Evolutionary conservation across 2,888 invertebrate species (phyloP), one percentile per base, ranked within the genome.

Genomic region (Eupithecia vulgata): DNA sequence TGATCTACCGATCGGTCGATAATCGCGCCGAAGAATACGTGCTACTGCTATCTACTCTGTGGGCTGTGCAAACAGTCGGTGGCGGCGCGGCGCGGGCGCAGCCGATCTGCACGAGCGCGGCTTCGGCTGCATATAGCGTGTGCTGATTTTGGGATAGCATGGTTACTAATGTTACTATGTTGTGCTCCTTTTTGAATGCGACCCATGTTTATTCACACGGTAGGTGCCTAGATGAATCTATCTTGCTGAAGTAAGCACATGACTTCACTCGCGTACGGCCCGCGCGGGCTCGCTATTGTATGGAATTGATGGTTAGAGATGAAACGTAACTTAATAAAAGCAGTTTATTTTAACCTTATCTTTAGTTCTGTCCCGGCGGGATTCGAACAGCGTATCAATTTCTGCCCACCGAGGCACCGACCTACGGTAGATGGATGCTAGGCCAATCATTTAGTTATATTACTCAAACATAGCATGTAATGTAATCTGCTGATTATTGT

Each of bases 1-100:
- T 89, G 88, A 89, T 87, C 85, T 84, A 85, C 83, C 85, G 87
- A 85, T 87, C 79, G 86, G 82, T 83, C 84, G 86, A 87, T 90
- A 89, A 90, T 89, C 88, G 87, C 82, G 83, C 66, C 48, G 40
- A 34, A 57, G 67, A 71, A 68, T 67, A 59, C 42, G 5, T 25
- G 25, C 21, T 13, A 57, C 57, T 57, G 57, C 57, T 12, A 13
- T 25, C 25, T 57, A 57, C 25, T 57, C 57, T 57, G 57, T 57
- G 57, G 57, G 13, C 89, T 90, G 88, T 84, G 86, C 88, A 90
- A 90, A 90, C 88, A 90, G 83, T 83, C 85, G 83, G 68, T 72
- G 74, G 79, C 76, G 79, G 61, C 61, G 61, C 85, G 83, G 68
- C 74, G 74, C 80, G 77, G 79, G 61, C 61, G 61, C 61, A 61